Evolutionary conservation across 2,888 invertebrate species (phyloP).

Genomic region (Spialia ferax): DNA sequence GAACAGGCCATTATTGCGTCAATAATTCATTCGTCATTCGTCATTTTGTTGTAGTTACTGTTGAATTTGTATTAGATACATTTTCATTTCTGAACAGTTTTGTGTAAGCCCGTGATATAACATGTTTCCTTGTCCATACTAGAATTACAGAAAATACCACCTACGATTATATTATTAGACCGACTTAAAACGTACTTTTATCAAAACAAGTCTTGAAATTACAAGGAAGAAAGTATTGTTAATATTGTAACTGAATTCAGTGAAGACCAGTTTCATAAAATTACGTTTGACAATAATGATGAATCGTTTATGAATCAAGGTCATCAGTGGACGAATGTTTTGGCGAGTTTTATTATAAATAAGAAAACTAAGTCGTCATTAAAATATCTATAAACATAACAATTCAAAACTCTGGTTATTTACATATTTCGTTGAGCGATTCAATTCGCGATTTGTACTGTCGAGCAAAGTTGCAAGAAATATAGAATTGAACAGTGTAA

Average conservation of each 20-base stretch:
- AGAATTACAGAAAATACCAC: slow-evolving; percentile 17
- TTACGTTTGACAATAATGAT: slow-evolving; percentile 24
- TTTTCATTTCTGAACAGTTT: background rate
- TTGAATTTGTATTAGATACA: slow-evolving; percentile 6
- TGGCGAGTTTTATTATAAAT: slow-evolving; percentile 27
- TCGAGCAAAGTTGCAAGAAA: slow-evolving; percentile 7
- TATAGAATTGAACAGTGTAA: background rate
- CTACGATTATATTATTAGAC: slow-evolving; percentile 13
- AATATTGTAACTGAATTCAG: slow-evolving; percentile 8
- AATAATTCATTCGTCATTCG: no score
- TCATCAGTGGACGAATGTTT: slow-evolving; percentile 36
- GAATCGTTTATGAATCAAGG: slow-evolving; percentile 30
- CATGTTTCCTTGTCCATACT: slow-evolving; percentile 16
- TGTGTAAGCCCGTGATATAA: slow-evolving; percentile 3
- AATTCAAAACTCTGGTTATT: slow-evolving; percentile 14
- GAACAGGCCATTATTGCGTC: background rate
- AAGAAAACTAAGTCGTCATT: slow-evolving; percentile 18
- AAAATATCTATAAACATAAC: slow-evolving; percentile 30
- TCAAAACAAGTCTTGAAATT: slow-evolving; percentile 25
- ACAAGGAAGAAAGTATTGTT: slow-evolving; percentile 15
- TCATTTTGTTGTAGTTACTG: background rate
- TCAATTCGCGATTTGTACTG: slow-evolving; percentile 24
- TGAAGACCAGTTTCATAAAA: slow-evolving; percentile 26
- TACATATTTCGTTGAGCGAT: slow-evolving; percentile 20
- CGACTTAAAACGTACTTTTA: slow-evolving; percentile 19